A percentile compares a stretch with the other conserved stretches of the same genome.
Conservation (phyloP, 2,888 invertebrate genomes). For the Ennomos fuscantarius region DNA sequence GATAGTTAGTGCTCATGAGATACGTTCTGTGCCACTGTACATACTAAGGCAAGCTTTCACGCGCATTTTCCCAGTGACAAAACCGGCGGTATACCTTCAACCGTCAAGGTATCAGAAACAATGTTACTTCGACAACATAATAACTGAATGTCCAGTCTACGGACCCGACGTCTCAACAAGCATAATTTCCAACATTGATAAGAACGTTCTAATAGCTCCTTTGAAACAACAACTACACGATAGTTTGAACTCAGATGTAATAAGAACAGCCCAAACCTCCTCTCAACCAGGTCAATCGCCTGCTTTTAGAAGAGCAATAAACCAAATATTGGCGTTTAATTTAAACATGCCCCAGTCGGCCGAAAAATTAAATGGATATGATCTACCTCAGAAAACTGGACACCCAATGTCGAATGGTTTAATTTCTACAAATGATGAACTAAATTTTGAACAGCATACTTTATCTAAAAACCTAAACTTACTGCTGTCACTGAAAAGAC, state of each 20-base stretch:
- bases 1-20: conserved; percentile 3
- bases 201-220: background rate
- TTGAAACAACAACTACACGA: background rate
- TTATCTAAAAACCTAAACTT: conserved; percentile 1
- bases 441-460: conserved; percentile 12
- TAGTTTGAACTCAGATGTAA: background rate
- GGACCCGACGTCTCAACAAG: background rate
- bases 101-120: background rate
- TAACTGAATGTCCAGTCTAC: conserved; percentile 4
- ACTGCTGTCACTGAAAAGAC: background rate
- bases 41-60: conserved; percentile 2
- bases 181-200: conserved; percentile 1
- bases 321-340: background rate
- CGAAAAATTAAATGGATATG: conserved; percentile 8
- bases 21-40: conserved; percentile 8
- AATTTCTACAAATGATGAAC: background rate
- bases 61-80: conserved; percentile 1
- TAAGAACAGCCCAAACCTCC: background rate
- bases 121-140: conserved; percentile 9
- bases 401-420: background rate
- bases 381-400: conserved; percentile 1
- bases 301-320: conserved; percentile 15
- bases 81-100: conserved; percentile 2
- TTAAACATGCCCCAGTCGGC: conserved; percentile 4
- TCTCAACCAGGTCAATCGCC: background rate